phyloP scores from a whole-genome alignment of 1,140 invertebrate genomes.

The Sminthurinus signatus region DNA sequence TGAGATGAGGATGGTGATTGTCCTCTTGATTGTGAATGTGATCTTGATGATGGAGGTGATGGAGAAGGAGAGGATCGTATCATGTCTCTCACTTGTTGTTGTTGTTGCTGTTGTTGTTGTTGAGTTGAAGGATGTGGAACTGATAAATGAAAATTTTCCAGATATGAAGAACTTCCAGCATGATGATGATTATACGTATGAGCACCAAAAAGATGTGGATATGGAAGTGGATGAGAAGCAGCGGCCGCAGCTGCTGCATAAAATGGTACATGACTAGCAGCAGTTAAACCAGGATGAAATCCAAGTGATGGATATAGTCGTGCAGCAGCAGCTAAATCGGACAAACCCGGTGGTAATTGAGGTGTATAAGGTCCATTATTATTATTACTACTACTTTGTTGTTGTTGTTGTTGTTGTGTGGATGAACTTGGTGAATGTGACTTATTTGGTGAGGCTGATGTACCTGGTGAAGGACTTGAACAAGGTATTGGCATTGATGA shows the following conservation, averaged over 20 bases:
- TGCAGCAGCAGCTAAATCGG: background rate
- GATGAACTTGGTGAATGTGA: constrained; percentile 21
- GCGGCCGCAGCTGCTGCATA: constrained; percentile 33
- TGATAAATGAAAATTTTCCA: constrained; percentile 36
- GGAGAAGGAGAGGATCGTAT: constrained; percentile 19
- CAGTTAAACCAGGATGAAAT: constrained; percentile 16
- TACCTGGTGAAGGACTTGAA: constrained; percentile 30
- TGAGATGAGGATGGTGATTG: constrained; percentile 10
- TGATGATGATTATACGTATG: constrained; percentile 18
- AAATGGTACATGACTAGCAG: constrained; percentile 22
- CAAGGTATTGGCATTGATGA: constrained; percentile 38
- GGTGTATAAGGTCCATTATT: background rate
- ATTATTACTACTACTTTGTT: background rate
- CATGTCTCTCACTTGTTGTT: too few species aligned
- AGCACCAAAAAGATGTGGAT: constrained; percentile 28
- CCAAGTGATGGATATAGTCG: constrained; percentile 21
- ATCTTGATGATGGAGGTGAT: constrained; percentile 21
- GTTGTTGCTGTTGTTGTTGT: too few species aligned
- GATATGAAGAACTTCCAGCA: constrained; percentile 31
- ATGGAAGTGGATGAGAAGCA: constrained; percentile 34
- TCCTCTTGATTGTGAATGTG: too few species aligned
- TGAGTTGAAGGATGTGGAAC: too few species aligned
- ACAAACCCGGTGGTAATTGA: constrained; percentile 12
- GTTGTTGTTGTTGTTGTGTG: too few species aligned
- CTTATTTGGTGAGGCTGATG: constrained; percentile 32